Percentiles rank a stretch among this genome's conserved stretches.
Evolutionary conservation across 2,113 vertebrate genomes (phyloP).

Genomic region (Triplophysa siluroides): DNA sequence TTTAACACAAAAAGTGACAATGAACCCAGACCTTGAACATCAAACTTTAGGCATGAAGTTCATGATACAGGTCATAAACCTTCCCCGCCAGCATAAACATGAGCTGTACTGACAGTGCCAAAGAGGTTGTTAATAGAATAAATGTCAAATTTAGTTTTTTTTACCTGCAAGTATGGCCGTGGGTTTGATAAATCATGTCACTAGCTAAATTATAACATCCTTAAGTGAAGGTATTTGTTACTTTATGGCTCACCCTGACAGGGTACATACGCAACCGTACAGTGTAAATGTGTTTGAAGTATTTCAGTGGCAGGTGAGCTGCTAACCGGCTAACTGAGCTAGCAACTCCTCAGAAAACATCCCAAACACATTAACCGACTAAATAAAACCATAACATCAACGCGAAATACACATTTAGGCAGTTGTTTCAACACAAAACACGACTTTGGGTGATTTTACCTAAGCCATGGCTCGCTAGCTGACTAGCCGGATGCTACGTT

Average conservation of each 20-base stretch:
- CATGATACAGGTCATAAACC: neutral
- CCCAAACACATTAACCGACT: neutral
- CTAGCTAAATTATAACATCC: neutral
- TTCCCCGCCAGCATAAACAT: neutral
- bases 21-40: neutral
- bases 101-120: neutral
- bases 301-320: constrained; percentile 28
- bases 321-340: constrained; percentile 28
- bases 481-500: constrained; percentile 33
- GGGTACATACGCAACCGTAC: neutral
- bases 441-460: neutral
- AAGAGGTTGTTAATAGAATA: neutral
- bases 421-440: neutral
- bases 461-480: neutral
- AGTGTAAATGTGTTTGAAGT: neutral
- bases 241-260: neutral
- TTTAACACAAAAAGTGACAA: too few species aligned
- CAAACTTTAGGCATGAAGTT: neutral
- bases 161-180: neutral
- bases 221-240: neutral
- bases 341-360: constrained; percentile 10
- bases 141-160: neutral
- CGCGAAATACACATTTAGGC: neutral
- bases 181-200: neutral
- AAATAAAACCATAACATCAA: neutral